These are phyloP conservation scores for Plutomurus gul DNA, from an alignment of 1,140 invertebrate genomes.

Conservation along the genomic window DNA sequence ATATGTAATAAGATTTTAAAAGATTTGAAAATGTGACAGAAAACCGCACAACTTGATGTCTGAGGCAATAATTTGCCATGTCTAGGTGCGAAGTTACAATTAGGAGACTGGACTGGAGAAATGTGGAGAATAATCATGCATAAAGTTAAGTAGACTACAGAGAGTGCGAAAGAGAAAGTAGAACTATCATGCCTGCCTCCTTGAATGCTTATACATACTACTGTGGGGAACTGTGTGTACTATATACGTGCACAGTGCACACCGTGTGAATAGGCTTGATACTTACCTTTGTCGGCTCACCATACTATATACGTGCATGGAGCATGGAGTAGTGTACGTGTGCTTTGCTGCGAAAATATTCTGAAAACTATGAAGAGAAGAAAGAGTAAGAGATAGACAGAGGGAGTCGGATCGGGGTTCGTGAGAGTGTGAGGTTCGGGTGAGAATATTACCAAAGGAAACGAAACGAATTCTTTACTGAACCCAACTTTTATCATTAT, in stretches of 20 bases:
- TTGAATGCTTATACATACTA: too few species aligned
- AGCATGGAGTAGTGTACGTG: too few species aligned
- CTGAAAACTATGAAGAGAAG: neutral
- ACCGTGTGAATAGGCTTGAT: neutral
- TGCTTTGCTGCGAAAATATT: slow-evolving; percentile 2
- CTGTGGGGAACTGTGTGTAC: too few species aligned
- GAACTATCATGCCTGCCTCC: neutral
- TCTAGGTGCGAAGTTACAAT: neutral
- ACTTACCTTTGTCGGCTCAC: neutral
- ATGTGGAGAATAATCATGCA: neutral
- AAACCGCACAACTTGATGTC: too few species aligned
- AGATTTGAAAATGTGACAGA: too few species aligned
- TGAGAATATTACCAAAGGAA: slow-evolving; percentile 25
- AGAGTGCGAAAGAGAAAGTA: neutral
- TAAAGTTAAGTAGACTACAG: neutral
- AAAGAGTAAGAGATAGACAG: neutral
- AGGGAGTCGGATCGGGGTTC: slow-evolving; percentile 4
- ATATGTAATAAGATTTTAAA: too few species aligned
- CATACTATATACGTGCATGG: neutral
- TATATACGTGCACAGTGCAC: too few species aligned
- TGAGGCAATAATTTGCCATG: too few species aligned
- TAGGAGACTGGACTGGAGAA: neutral
- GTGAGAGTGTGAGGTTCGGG: slow-evolving; percentile 26
- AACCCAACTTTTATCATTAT: neutral
- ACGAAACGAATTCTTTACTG: neutral